Percentiles rank a stretch among this genome's conserved stretches.
Conservation (phyloP, 2,888 invertebrate species). For the Chelonus formosanus region DNA sequence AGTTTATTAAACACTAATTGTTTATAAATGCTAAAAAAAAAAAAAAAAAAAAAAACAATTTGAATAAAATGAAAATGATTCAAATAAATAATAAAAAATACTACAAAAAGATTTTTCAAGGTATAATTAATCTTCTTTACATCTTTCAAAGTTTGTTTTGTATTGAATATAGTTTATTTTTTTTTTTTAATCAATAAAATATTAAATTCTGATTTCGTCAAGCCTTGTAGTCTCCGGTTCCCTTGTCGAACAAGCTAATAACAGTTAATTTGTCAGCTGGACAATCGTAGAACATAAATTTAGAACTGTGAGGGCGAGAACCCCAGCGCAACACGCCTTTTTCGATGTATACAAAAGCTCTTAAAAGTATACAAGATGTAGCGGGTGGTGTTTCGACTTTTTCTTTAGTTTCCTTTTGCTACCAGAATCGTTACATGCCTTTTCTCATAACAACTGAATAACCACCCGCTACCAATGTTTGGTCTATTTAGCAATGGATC, state of each 20-base stretch:
- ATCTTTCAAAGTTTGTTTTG: too few relatives aligned
- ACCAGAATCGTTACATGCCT: constrained; percentile 41
- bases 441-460: constrained; percentile 37
- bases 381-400: constrained; percentile 27
- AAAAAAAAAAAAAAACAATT: too few relatives aligned
- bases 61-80: too few relatives aligned
- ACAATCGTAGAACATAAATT: constrained; percentile 26
- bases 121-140: too few relatives aligned
- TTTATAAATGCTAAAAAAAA: too few relatives aligned
- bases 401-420: neutral
- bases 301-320: constrained; percentile 3
- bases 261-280: constrained; percentile 52
- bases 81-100: too few relatives aligned
- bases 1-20: too few relatives aligned
- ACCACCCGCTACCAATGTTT: constrained; percentile 45
- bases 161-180: too few relatives aligned
- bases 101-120: too few relatives aligned
- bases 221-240: neutral
- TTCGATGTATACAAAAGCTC: constrained; percentile 24
- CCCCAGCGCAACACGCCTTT: constrained; percentile 21
- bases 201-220: too few relatives aligned
- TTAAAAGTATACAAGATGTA: constrained; percentile 18
- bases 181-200: too few relatives aligned
- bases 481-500: constrained; percentile 39
- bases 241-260: constrained; percentile 30